Evolutionary conservation across 2,113 vertebrate species (phyloP).

Genomic region (Laticauda colubrina): DNA sequence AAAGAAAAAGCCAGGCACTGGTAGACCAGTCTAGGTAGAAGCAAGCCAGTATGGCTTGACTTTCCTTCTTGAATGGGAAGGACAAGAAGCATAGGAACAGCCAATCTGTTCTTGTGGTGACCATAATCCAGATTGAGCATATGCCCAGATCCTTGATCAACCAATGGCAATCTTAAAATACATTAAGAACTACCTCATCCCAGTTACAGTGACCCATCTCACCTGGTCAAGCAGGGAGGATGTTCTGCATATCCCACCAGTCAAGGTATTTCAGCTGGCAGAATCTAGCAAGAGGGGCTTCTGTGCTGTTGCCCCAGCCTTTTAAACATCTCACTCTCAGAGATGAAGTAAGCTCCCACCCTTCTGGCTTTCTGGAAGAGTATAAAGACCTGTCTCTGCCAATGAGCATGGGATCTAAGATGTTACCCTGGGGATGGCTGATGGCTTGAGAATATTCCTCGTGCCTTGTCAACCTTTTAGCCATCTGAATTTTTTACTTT

Average conservation of each 20-base stretch:
- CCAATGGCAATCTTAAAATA: background rate
- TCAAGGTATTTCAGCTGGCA: background rate
- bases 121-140: background rate
- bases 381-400: background rate
- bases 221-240: background rate
- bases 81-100: background rate
- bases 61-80: background rate
- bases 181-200: background rate
- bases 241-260: background rate
- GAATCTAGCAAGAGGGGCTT: background rate
- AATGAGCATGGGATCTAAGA: background rate
- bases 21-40: background rate
- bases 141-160: background rate
- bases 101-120: background rate
- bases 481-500: background rate
- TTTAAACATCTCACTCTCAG: background rate
- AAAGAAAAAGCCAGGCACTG: background rate
- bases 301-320: background rate
- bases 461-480: background rate
- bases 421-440: background rate
- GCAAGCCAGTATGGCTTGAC: background rate
- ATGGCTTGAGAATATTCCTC: background rate
- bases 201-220: background rate
- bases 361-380: background rate
- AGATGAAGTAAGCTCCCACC: background rate